phyloP scores from a whole-genome alignment of 2,113 vertebrate species.

The Copsychus sechellarum region DNA sequence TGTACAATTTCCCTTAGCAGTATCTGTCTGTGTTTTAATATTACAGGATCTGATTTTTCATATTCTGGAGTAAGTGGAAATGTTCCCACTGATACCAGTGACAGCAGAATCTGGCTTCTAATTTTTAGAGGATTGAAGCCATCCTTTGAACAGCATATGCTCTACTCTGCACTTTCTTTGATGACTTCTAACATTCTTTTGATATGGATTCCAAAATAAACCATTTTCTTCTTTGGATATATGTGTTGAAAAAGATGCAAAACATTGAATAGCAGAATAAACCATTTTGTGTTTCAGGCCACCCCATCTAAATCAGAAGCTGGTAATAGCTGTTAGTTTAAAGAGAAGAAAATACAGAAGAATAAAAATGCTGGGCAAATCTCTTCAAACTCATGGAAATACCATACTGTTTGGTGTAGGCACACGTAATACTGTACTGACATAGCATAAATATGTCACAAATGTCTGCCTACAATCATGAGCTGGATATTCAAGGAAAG shows the following conservation, averaged over 20 bases:
- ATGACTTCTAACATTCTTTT: slow-evolving; percentile 82
- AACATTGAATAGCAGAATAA: slow-evolving; percentile 24
- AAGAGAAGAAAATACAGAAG: not conserved
- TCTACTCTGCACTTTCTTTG: slow-evolving; percentile 68
- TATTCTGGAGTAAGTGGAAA: not conserved
- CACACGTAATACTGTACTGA: not conserved
- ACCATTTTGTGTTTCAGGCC: slow-evolving; percentile 49
- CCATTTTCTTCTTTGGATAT: slow-evolving; percentile 76
- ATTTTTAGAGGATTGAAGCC: slow-evolving; percentile 46
- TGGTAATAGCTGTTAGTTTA: not conserved
- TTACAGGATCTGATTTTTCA: not conserved
- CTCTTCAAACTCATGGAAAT: not conserved
- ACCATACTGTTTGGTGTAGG: not conserved
- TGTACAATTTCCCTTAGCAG: not conserved
- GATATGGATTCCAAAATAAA: slow-evolving; percentile 74
- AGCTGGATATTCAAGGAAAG: slow-evolving; percentile 53
- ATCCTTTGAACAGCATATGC: slow-evolving; percentile 27
- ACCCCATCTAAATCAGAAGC: slow-evolving; percentile 12
- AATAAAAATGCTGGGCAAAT: not conserved
- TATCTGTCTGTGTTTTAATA: slow-evolving; percentile 6
- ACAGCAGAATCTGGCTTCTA: not conserved
- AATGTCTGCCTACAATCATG: not conserved
- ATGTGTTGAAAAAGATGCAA: slow-evolving; percentile 81
- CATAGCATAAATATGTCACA: not conserved
- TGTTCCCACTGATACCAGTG: slow-evolving; percentile 26